phyloP scores from a whole-genome alignment of 2,113 vertebrate species.

The Oreochromis niloticus region DNA sequence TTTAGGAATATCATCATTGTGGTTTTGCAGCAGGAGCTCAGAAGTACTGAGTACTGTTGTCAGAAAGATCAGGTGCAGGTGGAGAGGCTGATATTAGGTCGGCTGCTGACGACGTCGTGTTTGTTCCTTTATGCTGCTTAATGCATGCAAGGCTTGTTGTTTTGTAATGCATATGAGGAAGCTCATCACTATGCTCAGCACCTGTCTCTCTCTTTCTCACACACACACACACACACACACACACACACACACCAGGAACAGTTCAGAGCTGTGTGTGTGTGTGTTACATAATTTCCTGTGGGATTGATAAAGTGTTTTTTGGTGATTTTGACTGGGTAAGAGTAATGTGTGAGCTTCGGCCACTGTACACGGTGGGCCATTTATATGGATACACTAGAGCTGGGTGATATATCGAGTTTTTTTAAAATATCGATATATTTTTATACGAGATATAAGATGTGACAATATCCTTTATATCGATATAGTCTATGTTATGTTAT shows the following conservation, averaged over 20 bases:
- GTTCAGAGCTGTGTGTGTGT: too few species aligned
- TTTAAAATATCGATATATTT: too few species aligned
- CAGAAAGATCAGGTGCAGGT: not conserved
- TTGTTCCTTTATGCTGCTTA: not conserved
- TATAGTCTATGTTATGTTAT: too few species aligned
- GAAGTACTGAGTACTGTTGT: not conserved
- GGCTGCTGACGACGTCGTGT: not conserved
- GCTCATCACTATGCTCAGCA: conserved; percentile 52
- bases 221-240: not conserved
- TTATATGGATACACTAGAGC: too few species aligned
- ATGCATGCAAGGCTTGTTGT: not conserved
- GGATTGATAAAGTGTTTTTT: too few species aligned
- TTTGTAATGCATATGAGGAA: conserved; percentile 67
- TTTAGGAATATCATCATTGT: not conserved
- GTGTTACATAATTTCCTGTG: not conserved
- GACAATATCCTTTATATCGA: too few species aligned
- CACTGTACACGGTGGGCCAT: too few species aligned
- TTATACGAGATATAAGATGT: too few species aligned
- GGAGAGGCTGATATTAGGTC: not conserved
- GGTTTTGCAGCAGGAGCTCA: not conserved
- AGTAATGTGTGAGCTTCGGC: too few species aligned
- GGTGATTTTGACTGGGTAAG: too few species aligned
- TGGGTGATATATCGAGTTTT: too few species aligned
- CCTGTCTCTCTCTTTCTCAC: conserved; percentile 28
- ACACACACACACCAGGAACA: not conserved